These are phyloP conservation scores for Scolopax rusticola DNA, from an alignment of 2,797 vertebrate species.

Conservation along the genomic window DNA sequence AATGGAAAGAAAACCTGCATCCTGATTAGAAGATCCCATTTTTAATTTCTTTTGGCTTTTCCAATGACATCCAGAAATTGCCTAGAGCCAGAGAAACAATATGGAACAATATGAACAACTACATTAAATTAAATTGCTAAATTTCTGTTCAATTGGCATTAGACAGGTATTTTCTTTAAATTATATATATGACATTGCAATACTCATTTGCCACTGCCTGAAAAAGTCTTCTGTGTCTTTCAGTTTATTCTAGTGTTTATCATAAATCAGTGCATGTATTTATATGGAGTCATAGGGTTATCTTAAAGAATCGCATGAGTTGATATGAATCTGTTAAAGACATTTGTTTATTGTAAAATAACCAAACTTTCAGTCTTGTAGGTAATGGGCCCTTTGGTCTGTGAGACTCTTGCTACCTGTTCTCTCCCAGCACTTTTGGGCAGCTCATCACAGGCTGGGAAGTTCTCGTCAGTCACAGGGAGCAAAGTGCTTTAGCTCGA, in stretches of 20 bases:
- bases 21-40: not conserved
- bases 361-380: not conserved
- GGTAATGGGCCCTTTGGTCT: not conserved
- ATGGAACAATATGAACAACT: not conserved
- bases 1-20: not conserved
- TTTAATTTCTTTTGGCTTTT: constrained; percentile 6
- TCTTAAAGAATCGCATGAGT: not conserved
- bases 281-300: not conserved
- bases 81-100: not conserved
- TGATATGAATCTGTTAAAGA: not conserved
- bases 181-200: not conserved
- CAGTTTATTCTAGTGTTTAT: not conserved
- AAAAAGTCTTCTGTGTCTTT: not conserved
- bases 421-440: not conserved
- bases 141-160: not conserved
- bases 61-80: not conserved
- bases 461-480: not conserved
- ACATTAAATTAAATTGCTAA: not conserved
- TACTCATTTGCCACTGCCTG: not conserved
- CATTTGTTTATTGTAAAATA: not conserved
- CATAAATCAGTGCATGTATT: not conserved
- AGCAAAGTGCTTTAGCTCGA: not conserved
- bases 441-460: not conserved
- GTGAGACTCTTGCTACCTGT: not conserved
- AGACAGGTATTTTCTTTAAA: not conserved